These are phyloP conservation scores for Chironomus tentans DNA, from an alignment of 2,888 invertebrate species.

Conservation along the genomic window DNA sequence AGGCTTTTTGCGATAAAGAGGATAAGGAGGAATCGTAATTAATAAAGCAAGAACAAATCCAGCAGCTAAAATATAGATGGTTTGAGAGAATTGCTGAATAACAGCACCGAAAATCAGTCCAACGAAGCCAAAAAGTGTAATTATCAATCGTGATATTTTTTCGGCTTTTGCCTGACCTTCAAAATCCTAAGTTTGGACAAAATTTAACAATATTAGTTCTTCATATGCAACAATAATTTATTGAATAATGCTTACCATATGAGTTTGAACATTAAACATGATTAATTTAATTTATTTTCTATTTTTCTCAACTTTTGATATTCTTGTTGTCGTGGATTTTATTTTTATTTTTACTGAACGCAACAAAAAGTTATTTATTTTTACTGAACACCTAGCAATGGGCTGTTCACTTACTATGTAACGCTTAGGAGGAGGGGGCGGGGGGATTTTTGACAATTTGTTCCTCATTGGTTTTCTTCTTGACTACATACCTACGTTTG, in stretches of 20 bases:
- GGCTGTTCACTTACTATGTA: no score
- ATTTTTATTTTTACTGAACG: background rate
- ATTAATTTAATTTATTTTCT: conserved; percentile 19
- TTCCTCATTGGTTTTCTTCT: no score
- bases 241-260: conserved; percentile 37
- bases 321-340: background rate
- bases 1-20: conserved; percentile 81
- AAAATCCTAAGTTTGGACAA: conserved; percentile 55
- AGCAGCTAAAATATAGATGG: conserved; percentile 84
- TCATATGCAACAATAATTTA: background rate
- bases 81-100: conserved; percentile 92
- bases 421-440: no score
- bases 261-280: conserved; percentile 42
- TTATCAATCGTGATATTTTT: conserved; percentile 78
- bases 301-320: background rate
- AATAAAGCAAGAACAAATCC: conserved; percentile 81
- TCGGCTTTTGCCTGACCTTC: conserved; percentile 87
- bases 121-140: conserved; percentile 81
- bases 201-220: conserved; percentile 28
- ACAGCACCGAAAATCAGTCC: conserved; percentile 88
- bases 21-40: conserved; percentile 92
- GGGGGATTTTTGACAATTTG: no score
- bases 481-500: no score
- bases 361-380: no score
- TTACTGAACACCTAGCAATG: no score